Conservation (phyloP, 1,140 invertebrate genomes). For the Apolygus lucorum region DNA sequence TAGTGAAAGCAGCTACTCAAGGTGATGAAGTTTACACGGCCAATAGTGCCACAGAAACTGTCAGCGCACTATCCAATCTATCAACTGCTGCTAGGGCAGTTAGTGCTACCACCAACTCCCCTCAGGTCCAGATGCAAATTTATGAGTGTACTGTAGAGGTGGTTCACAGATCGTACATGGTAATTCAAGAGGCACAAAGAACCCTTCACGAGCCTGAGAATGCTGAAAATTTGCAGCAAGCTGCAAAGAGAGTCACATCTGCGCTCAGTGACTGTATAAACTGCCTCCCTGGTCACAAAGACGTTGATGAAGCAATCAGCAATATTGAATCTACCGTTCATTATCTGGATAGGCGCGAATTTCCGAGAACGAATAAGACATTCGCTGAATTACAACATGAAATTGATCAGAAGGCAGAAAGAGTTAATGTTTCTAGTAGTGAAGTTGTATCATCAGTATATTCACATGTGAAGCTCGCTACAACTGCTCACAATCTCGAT, state of each 20-base stretch:
- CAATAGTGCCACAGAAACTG: constrained; percentile 69
- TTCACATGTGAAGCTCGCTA: constrained; percentile 58
- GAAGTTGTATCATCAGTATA: constrained; percentile 63
- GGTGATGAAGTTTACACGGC: constrained; percentile 77
- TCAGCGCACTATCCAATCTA: constrained; percentile 59
- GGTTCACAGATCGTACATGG: constrained; percentile 58
- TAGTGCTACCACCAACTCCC: constrained; percentile 48
- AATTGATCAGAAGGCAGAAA: constrained; percentile 68
- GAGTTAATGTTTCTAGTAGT: constrained; percentile 71
- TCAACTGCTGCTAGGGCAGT: constrained; percentile 63
- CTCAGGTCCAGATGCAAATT: constrained; percentile 49
- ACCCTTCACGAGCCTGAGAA: constrained; percentile 53
- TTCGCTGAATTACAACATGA: constrained; percentile 80
- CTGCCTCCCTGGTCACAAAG: constrained; percentile 78
- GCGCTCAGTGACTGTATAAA: constrained; percentile 59
- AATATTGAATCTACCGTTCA: constrained; percentile 68
- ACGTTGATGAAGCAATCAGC: constrained; percentile 77
- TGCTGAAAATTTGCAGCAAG: constrained; percentile 49
- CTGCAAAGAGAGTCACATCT: constrained; percentile 53
- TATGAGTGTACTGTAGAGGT: constrained; percentile 63
- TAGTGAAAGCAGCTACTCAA: constrained; percentile 76
- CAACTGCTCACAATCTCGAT: constrained; percentile 65
- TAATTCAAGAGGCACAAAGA: constrained; percentile 69
- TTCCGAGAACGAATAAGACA: constrained; percentile 58
- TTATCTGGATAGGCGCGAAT: constrained; percentile 59